These are phyloP conservation scores for Eulemur rufifrons DNA, from an alignment of 2,113 vertebrate species.

Conservation along the genomic window DNA sequence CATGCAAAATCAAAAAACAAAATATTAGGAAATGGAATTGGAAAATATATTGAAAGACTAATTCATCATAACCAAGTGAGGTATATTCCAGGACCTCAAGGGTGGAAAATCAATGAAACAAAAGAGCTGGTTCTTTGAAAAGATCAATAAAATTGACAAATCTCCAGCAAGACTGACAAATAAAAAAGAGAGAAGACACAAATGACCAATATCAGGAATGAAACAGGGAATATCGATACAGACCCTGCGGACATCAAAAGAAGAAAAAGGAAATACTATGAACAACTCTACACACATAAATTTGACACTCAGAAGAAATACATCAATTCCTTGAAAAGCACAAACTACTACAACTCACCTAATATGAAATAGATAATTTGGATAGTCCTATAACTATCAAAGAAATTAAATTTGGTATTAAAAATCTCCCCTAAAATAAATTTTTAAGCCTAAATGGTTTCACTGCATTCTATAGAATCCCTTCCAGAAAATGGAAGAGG, in stretches of 20 bases:
- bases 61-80: constrained; percentile 54
- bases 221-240: not conserved
- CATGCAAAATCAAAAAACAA: constrained; percentile 20
- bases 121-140: constrained; percentile 43
- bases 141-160: constrained; percentile 50
- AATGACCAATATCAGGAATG: not conserved
- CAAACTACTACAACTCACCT: not conserved
- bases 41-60: constrained; percentile 52
- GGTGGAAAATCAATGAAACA: constrained; percentile 42
- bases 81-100: not conserved
- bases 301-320: not conserved
- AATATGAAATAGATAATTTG: constrained; percentile 38
- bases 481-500: constrained; percentile 33
- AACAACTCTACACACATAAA: constrained; percentile 31
- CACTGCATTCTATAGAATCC: constrained; percentile 20
- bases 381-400: constrained; percentile 3
- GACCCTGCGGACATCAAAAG: not conserved
- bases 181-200: not conserved
- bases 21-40: constrained; percentile 30
- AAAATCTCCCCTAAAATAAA: not conserved
- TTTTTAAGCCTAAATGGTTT: not conserved
- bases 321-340: constrained; percentile 27
- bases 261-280: not conserved
- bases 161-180: constrained; percentile 19
- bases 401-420: constrained; percentile 38